Evolutionary conservation across 2,888 invertebrate genomes (phyloP).

Genomic region (Apoda limacodes): DNA sequence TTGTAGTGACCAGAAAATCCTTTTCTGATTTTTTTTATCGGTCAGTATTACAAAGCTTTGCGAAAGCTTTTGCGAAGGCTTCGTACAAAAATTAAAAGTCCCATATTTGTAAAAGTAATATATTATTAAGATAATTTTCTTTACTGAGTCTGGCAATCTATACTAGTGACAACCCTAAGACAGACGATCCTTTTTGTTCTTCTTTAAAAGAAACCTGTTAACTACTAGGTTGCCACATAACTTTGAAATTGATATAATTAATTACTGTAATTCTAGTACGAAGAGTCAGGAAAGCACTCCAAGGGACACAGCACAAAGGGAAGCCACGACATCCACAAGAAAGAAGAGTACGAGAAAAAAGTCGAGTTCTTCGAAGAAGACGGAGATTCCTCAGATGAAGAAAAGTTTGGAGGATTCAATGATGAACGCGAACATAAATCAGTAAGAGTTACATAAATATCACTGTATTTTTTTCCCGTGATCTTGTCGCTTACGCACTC

Average conservation of each 20-base stretch:
- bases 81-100: too few species aligned
- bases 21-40: too few species aligned
- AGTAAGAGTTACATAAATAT: too few species aligned
- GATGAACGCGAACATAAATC: constrained; percentile 53
- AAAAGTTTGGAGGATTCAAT: constrained; percentile 73
- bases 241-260: too few species aligned
- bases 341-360: constrained; percentile 80
- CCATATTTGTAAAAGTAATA: neutral
- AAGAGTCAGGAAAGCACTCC: constrained; percentile 75
- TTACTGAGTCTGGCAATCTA: too few species aligned
- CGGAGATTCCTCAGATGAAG: constrained; percentile 74
- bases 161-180: too few species aligned
- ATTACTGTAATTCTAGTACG: constrained; percentile 67
- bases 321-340: constrained; percentile 79
- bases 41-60: too few species aligned
- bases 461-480: neutral
- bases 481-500: neutral
- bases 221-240: too few species aligned
- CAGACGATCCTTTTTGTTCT: neutral
- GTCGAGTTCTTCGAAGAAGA: constrained; percentile 82
- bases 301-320: constrained; percentile 83
- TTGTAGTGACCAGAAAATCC: too few species aligned
- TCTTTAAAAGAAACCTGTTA: neutral
- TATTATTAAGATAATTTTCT: neutral
- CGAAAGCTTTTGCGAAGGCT: too few species aligned